Conservation (phyloP, 2,113 vertebrate species). For the Cettia cetti region DNA sequence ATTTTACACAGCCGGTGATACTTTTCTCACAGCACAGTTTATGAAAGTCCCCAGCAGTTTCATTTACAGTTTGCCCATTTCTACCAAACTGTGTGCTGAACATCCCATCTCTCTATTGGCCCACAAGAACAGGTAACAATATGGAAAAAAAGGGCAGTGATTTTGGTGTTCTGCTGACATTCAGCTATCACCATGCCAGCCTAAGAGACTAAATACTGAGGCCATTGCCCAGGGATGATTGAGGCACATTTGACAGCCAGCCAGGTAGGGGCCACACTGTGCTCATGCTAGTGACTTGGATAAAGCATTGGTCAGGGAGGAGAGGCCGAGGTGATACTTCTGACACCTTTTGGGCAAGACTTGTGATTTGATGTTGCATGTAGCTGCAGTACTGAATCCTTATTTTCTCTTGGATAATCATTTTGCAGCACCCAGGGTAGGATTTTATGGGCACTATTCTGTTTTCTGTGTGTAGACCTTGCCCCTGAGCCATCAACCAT, state of each 20-base stretch:
- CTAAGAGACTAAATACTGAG: neutral
- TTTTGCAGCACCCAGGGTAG: neutral
- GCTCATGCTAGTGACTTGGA: neutral
- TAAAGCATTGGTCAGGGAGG: neutral
- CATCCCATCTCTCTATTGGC: neutral
- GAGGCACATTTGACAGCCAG: neutral
- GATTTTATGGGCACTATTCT: neutral
- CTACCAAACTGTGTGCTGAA: neutral
- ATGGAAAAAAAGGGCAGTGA: neutral
- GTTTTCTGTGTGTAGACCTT: neutral
- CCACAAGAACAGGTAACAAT: neutral
- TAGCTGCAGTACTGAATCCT: neutral
- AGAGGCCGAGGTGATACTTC: neutral
- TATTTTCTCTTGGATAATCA: neutral
- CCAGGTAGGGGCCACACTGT: neutral
- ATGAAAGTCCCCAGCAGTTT: neutral
- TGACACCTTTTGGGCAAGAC: neutral
- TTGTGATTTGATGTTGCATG: neutral
- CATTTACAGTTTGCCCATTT: neutral
- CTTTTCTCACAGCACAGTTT: neutral
- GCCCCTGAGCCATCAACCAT: neutral
- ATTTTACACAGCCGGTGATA: neutral
- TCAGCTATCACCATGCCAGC: neutral
- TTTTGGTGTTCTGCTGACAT: neutral
- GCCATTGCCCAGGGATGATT: neutral